Base-by-base conservation (phyloP, 2,888 invertebrate genomes). In the Himalopsyche japonica region DNA sequence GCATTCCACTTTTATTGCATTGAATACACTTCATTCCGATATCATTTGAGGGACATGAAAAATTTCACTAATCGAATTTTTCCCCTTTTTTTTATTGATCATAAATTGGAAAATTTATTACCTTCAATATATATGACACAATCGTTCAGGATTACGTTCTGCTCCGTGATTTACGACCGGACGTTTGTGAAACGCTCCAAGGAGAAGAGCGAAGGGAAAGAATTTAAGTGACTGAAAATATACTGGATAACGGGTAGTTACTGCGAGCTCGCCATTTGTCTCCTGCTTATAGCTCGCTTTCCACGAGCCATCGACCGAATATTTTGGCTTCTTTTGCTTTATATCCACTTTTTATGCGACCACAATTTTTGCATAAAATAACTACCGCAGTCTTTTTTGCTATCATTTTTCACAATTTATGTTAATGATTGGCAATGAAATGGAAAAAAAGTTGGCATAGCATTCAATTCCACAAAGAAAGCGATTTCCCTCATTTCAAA, bases 91-190 rank as follows among this genome's bases (percentile, higher is more conserved):
- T 82, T 64, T 81, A 81, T 79, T 47, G 81, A 64, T 57, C 37
- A 79, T 79, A 84, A 82, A 84, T 48, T 81, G 43, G 49, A 32
- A 24, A 79, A 84, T 84, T 84, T 84, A 82, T 84, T 77, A 49
- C 76, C 34, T 80, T 27, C 76, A 82, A 84, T 84, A 84, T 79
- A 82, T 84, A 78, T 49, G 82, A 82, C 79, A 82, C 78, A 81
- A 80, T 83, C 82, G 80, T 37, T 57, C 57, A 77, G 37, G 77
- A 64, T 76, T 48, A 76, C 82, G 43, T 57, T 79, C 82, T 27
- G 78, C 30, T 47, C 48, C 24, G 83, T 83, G 86, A 86, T 86
- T 86, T 86, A 86, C 82, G 82, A 49, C 37, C 81, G 84, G 48
- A 76, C 81, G 86, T 84, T 86, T 84, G 84, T 43, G 85, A 84